phyloP scores from a whole-genome alignment of 2,888 invertebrate genomes.

The Hipparchia semele region DNA sequence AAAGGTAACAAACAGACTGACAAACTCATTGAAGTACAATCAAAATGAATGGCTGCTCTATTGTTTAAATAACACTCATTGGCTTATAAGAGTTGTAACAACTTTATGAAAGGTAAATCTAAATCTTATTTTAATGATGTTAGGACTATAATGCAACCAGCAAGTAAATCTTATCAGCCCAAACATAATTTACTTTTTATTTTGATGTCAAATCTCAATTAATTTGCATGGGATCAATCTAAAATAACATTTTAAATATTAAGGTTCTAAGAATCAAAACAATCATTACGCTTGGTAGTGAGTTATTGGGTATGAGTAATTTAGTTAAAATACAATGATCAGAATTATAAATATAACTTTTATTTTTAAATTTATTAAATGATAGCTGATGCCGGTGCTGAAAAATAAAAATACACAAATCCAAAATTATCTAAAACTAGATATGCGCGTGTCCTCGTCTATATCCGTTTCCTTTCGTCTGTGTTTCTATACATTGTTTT shows the following conservation, averaged over 20 bases:
- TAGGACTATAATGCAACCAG: conserved; percentile 1
- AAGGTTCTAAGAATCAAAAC: neutral
- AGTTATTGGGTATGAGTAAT: neutral
- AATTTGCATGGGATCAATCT: conserved; percentile 1
- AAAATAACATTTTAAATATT: conserved; percentile 11
- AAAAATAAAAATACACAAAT: no score
- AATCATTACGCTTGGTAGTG: neutral
- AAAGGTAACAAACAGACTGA: no score
- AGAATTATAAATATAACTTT: no score
- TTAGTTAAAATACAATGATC: no score
- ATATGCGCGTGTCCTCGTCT: no score
- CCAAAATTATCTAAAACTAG: no score
- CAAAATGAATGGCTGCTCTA: neutral
- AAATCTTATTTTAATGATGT: neutral
- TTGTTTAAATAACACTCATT: neutral
- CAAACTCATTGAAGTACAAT: no score
- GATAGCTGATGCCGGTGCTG: no score
- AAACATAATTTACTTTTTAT: conserved; percentile 11
- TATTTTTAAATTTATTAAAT: no score
- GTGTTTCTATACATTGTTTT: no score
- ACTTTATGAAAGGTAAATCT: neutral
- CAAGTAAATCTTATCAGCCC: conserved; percentile 3
- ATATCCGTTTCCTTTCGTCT: no score
- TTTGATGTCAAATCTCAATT: neutral
- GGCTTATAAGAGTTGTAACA: neutral